These are phyloP conservation scores for Archilochus colubris DNA, from an alignment of 2,113 vertebrate genomes.

Conservation along the genomic window DNA sequence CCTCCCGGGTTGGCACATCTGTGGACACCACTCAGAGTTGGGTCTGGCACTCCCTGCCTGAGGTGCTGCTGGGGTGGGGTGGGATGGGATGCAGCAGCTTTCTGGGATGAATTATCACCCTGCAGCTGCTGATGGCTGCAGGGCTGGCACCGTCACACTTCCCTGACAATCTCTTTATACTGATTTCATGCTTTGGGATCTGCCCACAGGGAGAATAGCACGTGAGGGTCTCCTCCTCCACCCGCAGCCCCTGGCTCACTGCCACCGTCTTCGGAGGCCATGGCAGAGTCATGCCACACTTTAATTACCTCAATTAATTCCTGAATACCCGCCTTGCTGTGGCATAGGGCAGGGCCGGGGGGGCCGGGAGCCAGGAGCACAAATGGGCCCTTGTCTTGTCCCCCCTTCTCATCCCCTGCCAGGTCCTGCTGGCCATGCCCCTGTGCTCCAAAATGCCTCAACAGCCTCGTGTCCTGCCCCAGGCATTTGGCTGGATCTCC, in stretches of 20 bases:
- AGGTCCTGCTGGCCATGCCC: constrained; percentile 19
- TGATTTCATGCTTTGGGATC: constrained; percentile 31
- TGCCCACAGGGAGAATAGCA: constrained; percentile 7
- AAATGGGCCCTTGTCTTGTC: constrained; percentile 28
- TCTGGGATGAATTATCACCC: neutral
- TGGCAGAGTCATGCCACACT: constrained; percentile 61
- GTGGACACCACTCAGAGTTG: fast-evolving
- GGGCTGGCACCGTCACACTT: neutral
- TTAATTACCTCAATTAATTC: constrained; percentile 58
- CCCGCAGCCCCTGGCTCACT: neutral
- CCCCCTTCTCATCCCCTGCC: constrained; percentile 31
- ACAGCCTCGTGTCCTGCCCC: neutral
- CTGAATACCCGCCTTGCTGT: constrained; percentile 39
- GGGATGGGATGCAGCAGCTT: neutral
- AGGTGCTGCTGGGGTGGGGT: neutral
- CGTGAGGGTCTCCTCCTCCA: neutral
- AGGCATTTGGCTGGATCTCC: constrained; percentile 2
- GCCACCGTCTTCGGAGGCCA: neutral
- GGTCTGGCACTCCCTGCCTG: neutral
- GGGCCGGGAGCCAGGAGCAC: neutral
- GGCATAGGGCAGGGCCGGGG: neutral
- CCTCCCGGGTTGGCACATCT: neutral
- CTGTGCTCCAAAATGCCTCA: neutral
- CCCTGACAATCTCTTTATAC: constrained; percentile 16
- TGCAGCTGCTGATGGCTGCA: neutral